A percentile compares a stretch with the other conserved stretches of the same genome.
These are phyloP conservation scores for Lerema accius DNA, from an alignment of 1,140 invertebrate genomes.

Conservation along the genomic window DNA sequence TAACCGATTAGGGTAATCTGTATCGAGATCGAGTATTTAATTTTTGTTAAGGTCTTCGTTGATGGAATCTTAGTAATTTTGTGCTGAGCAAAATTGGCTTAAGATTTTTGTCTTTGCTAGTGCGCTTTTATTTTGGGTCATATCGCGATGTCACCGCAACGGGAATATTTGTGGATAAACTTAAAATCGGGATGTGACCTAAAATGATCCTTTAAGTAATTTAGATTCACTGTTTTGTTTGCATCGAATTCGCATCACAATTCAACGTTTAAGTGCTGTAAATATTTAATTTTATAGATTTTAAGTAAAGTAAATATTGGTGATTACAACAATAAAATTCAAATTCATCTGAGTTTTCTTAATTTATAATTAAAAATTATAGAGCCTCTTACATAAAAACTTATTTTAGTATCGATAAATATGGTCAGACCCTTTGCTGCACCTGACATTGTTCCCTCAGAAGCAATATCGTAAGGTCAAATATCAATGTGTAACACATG, in stretches of 20 bases:
- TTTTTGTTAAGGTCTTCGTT: conserved; percentile 42
- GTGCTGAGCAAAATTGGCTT: conserved; percentile 77
- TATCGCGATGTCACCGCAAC: conserved; percentile 20
- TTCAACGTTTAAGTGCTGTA: conserved; percentile 35
- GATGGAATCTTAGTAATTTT: conserved; percentile 78
- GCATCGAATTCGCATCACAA: conserved; percentile 25
- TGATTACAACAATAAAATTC: conserved; percentile 25
- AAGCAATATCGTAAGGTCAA: no score
- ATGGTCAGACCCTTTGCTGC: no score
- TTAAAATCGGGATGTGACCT: conserved; percentile 20
- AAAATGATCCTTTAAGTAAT: conserved; percentile 19
- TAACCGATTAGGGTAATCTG: conserved; percentile 45
- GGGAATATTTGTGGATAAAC: conserved; percentile 22
- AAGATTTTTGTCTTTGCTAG: conserved; percentile 53
- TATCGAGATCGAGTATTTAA: conserved; percentile 29
- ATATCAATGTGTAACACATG: no score
- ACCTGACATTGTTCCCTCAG: no score
- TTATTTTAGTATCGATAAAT: no score
- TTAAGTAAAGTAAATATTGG: conserved; percentile 24
- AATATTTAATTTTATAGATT: conserved; percentile 36
- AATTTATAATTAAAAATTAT: no score
- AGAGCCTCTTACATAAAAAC: no score
- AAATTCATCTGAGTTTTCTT: not conserved
- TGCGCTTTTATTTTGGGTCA: conserved; percentile 21
- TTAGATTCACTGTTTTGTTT: conserved; percentile 27